These are phyloP conservation scores for Ariopsis seemanni DNA, from an alignment of 2,113 vertebrate species.

Conservation along the genomic window DNA sequence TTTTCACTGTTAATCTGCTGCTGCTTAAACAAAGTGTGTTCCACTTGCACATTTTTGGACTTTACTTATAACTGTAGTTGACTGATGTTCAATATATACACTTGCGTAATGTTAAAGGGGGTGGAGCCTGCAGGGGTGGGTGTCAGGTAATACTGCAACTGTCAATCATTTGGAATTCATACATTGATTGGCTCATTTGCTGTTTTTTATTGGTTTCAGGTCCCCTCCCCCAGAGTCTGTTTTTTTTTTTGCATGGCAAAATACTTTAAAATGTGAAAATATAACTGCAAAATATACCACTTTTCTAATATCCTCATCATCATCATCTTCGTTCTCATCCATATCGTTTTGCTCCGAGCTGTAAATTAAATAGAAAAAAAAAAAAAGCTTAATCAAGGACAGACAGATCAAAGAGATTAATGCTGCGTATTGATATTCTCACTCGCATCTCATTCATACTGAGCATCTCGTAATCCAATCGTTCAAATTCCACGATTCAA, in stretches of 20 bases:
- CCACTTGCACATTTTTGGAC: background rate
- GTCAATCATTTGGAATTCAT: background rate
- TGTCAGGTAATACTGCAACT: background rate
- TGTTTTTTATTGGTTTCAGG: background rate
- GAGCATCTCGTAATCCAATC: background rate
- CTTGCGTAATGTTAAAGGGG: background rate
- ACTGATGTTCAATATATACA: too few species aligned
- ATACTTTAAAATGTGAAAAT: background rate
- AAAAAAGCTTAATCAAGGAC: background rate
- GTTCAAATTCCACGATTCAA: background rate
- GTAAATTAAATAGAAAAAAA: background rate
- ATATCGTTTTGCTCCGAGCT: slow-evolving; percentile 6
- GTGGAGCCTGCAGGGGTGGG: background rate
- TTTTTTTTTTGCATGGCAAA: background rate
- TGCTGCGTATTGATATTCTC: background rate
- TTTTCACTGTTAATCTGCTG: background rate
- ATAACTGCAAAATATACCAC: slow-evolving; percentile 61
- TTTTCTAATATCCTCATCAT: slow-evolving; percentile 60
- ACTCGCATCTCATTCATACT: background rate
- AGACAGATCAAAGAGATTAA: background rate
- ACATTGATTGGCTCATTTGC: background rate
- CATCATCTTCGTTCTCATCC: slow-evolving; percentile 27
- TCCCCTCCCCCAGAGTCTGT: background rate
- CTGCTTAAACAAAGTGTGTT: background rate
- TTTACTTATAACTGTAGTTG: too few species aligned